Evolutionary conservation across 2,888 invertebrate genomes (phyloP).

Genomic region (Synergus itoensis): DNA sequence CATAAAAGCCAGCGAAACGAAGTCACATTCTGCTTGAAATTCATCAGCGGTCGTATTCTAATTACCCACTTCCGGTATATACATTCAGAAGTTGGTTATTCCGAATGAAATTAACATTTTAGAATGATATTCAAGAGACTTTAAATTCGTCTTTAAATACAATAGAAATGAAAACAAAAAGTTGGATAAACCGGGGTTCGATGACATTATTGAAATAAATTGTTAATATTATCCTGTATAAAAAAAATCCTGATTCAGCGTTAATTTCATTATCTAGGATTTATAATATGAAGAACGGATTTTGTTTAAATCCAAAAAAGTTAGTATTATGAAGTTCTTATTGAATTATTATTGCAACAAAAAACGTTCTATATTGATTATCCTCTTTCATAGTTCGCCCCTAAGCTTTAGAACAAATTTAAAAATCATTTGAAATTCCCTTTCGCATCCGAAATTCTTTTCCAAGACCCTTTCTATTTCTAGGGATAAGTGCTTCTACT

Average conservation of each 20-base stretch:
- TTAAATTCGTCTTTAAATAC: not conserved
- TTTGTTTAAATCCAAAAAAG: too few relatives aligned
- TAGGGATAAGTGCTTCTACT: conserved; percentile 47
- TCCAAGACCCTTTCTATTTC: conserved; percentile 32
- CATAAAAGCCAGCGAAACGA: conserved; percentile 59
- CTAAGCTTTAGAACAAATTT: conserved; percentile 1
- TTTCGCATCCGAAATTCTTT: conserved; percentile 28
- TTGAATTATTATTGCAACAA: not conserved
- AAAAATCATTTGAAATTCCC: conserved; percentile 20
- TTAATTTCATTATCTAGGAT: not conserved
- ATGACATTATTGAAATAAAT: not conserved
- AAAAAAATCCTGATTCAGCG: too few relatives aligned
- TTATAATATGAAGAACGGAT: not conserved
- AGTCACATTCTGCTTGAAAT: conserved; percentile 59
- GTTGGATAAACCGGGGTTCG: not conserved
- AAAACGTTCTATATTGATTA: not conserved
- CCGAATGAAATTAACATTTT: conserved; percentile 13
- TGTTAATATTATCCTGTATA: too few relatives aligned
- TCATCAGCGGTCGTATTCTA: conserved; percentile 58
- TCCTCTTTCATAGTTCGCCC: not conserved
- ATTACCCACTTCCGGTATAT: conserved; percentile 55
- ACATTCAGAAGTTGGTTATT: conserved; percentile 14
- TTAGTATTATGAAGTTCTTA: too few relatives aligned
- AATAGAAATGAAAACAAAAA: not conserved
- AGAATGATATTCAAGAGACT: not conserved